A percentile compares a stretch with the other conserved stretches of the same genome.
Conservation (phyloP, 2,888 invertebrate genomes). For the Cosmopolites sordidus region DNA sequence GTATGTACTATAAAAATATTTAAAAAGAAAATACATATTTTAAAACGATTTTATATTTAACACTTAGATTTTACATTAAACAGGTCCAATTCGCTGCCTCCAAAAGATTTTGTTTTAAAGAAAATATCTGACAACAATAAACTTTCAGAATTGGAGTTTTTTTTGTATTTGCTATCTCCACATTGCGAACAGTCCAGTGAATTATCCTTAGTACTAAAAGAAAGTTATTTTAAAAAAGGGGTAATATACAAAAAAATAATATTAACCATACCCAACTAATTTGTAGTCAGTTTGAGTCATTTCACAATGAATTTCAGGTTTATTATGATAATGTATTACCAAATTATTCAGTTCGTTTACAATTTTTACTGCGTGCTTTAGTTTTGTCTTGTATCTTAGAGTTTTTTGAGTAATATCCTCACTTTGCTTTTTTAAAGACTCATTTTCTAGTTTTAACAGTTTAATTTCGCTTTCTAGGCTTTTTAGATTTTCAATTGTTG, state of each 20-base stretch:
- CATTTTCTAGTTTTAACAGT: conserved; percentile 18
- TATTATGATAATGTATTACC: conserved; percentile 20
- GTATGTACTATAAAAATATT: no score
- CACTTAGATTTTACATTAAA: conserved; percentile 10
- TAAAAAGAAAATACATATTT: no score
- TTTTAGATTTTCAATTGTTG: conserved; percentile 12
- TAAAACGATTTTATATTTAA: background rate
- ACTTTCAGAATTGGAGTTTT: conserved; percentile 20
- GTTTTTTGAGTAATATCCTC: conserved; percentile 22
- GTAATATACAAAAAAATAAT: no score
- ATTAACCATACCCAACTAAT: background rate
- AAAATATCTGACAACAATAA: conserved; percentile 29
- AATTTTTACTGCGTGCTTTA: conserved; percentile 30
- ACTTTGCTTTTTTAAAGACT: conserved; percentile 17
- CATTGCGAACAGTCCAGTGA: conserved; percentile 8
- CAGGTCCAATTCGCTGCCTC: conserved; percentile 22
- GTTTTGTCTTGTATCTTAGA: conserved; percentile 28
- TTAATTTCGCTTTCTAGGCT: conserved; percentile 21
- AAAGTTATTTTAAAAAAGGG: background rate
- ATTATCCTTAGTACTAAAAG: background rate
- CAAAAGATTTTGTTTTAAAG: conserved; percentile 28
- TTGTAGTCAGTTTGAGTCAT: conserved; percentile 25
- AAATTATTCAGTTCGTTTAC: conserved; percentile 30
- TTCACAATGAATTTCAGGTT: conserved; percentile 12
- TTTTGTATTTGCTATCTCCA: conserved; percentile 11